Evolutionary conservation across 2,797 vertebrate genomes (phyloP).

Genomic region (Alauda arvensis): DNA sequence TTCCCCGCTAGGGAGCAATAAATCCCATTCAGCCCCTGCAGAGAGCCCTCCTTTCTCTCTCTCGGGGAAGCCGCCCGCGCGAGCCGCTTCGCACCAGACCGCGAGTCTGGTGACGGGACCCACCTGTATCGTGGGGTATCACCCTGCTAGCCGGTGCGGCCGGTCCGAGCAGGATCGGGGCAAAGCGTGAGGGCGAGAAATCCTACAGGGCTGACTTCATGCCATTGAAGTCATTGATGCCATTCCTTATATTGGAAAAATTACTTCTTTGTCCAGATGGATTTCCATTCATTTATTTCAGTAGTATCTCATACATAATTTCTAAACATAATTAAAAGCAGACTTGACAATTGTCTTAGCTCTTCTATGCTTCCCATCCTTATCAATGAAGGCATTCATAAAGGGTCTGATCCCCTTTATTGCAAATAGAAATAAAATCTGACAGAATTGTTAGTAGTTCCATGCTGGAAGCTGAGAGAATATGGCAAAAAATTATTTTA

Average conservation of each 20-base stretch:
- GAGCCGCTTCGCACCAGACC: no score
- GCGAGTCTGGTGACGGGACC: no score
- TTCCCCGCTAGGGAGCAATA: no score
- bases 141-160: no score
- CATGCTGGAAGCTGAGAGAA: slow-evolving; percentile 57
- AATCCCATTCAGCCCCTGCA: no score
- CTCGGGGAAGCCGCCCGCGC: no score
- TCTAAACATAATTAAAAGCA: slow-evolving; percentile 1
- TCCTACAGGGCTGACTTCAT: neutral
- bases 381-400: slow-evolving; percentile 62
- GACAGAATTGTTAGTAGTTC: slow-evolving; percentile 62
- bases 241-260: neutral
- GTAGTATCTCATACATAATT: neutral
- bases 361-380: slow-evolving; percentile 47
- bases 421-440: slow-evolving; percentile 67
- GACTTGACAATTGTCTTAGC: neutral
- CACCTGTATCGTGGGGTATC: no score
- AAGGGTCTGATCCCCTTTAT: slow-evolving; percentile 44
- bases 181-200: no score
- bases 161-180: no score
- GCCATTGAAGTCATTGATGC: no score
- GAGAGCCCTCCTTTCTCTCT: no score
- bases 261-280: neutral
- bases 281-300: neutral
- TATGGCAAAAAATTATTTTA: slow-evolving; percentile 71